phyloP scores from a whole-genome alignment of 2,797 vertebrate species.

The Xenentodon cancila region DNA sequence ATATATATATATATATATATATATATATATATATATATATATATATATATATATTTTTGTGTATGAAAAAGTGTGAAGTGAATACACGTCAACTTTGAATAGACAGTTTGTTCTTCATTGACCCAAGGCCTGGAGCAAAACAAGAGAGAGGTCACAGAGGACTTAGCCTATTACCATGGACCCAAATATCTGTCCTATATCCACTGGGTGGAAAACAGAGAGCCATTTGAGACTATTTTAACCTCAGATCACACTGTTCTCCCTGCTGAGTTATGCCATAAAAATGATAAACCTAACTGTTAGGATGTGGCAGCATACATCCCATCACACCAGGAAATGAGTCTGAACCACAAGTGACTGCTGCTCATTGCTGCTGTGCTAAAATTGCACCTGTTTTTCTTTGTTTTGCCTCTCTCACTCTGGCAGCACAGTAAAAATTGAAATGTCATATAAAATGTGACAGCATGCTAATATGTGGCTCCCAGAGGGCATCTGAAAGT shows the following conservation, averaged over 20 bases:
- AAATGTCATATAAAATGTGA: slow-evolving; percentile 81
- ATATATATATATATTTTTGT: too few relatives aligned
- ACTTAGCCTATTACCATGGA: slow-evolving; percentile 69
- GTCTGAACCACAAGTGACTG: slow-evolving; percentile 70
- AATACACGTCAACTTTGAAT: slow-evolving; percentile 75
- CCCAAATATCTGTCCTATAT: slow-evolving; percentile 79
- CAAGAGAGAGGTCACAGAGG: slow-evolving; percentile 74
- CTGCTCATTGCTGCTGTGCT: slow-evolving; percentile 66
- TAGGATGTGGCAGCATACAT: slow-evolving; percentile 65
- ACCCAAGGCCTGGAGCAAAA: slow-evolving; percentile 79
- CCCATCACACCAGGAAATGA: slow-evolving; percentile 69
- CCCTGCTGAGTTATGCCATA: slow-evolving; percentile 64
- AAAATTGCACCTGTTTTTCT: slow-evolving; percentile 82
- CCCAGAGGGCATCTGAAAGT: slow-evolving; percentile 78
- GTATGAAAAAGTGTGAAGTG: slow-evolving; percentile 62
- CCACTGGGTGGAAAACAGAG: slow-evolving; percentile 62
- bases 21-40: too few relatives aligned
- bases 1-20: too few relatives aligned
- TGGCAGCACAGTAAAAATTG: slow-evolving; percentile 76
- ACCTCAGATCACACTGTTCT: slow-evolving; percentile 71
- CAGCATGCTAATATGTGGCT: slow-evolving; percentile 80
- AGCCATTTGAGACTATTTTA: slow-evolving; percentile 72
- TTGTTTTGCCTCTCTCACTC: slow-evolving; percentile 65
- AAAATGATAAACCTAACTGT: slow-evolving; percentile 74
- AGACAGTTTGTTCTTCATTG: slow-evolving; percentile 77